Base-by-base conservation (phyloP, 2,797 vertebrate species). In the Tarsius wallacei region DNA sequence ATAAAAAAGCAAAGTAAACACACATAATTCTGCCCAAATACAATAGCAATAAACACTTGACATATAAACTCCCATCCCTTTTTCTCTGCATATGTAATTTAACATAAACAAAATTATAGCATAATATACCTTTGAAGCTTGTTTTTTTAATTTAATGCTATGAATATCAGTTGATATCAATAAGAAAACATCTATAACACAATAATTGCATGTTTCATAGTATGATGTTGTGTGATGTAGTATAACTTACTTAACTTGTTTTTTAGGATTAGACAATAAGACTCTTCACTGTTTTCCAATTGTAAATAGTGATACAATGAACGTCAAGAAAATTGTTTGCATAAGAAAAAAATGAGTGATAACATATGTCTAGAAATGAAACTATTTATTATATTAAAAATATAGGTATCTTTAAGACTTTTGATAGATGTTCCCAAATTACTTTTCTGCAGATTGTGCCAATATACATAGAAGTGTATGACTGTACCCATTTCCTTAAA, bases 401-500 rank as follows among this genome's bases (percentile, higher is more conserved):
- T 47, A 57, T 68, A 82, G 87, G 91, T 22, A 13, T 33, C 63
- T 36, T 71, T 87, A 47, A 91, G 49, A 6, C 8, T 91, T 80
- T 94, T 70, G n/a, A 87, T 71, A 66, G 51, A 57, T 21, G 19
- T 71, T 63, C 19, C 21, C 3, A 66, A 94, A 78, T 84, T 97
- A 85, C 74, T 96, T 94, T 96, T 73, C 77, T 83, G 61, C 77
- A 95, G 89, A 49, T 53, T 84, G 14, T 63, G 15, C 24, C 57
- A 84, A 57, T 7, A 68, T 87, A 83, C 33, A 49, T 21, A 82
- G 21, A 21, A 78, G 47, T 68, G 33, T 42, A 16, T 87, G 57
- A 74, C 36, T 74, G 28, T 59, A 11, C 49, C 19, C 26, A 57
- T 68, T 91, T 88, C 15, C 55, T 13, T 55, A 89, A 96, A 53